Evolutionary conservation across 1,140 invertebrate genomes (phyloP).

Genomic region (Globodera rostochiensis): DNA sequence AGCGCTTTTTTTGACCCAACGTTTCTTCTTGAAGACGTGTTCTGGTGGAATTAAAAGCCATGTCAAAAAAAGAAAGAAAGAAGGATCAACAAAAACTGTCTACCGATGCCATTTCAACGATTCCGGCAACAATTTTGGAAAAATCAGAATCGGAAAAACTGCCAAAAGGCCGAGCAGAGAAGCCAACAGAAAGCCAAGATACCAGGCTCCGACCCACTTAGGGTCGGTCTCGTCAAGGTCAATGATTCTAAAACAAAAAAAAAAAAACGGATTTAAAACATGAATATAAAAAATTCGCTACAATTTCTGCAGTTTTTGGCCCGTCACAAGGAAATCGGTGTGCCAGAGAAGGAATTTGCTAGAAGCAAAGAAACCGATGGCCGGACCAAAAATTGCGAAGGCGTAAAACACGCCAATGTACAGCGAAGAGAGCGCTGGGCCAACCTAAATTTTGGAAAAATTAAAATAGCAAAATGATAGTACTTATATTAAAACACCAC

Average conservation of each 20-base stretch:
- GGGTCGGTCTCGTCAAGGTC: conserved; percentile 62
- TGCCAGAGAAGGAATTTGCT: conserved; percentile 60
- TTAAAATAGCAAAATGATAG: background rate
- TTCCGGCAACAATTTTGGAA: conserved; percentile 64
- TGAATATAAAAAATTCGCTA: conserved; percentile 3
- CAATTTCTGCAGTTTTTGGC: conserved; percentile 43
- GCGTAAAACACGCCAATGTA: conserved; percentile 65
- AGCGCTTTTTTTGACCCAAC: conserved; percentile 54
- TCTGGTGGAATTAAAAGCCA: conserved; percentile 29
- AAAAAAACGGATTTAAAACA: conserved; percentile 5
- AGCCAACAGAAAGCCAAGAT: conserved; percentile 60
- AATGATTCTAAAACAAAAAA: conserved; percentile 50
- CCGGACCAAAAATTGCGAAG: conserved; percentile 64
- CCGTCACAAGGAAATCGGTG: conserved; percentile 63
- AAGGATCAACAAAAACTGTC: conserved; percentile 15
- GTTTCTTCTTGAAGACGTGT: conserved; percentile 63
- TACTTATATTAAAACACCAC: background rate
- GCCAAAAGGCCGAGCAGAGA: conserved; percentile 56
- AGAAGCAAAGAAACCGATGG: conserved; percentile 60
- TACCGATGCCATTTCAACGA: conserved; percentile 65
- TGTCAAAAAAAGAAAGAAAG: background rate
- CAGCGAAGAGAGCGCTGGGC: conserved; percentile 60
- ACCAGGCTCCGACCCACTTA: conserved; percentile 65
- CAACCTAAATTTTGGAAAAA: conserved; percentile 31
- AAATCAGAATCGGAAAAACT: conserved; percentile 58